Evolutionary conservation across 2,113 vertebrate species (phyloP).

Genomic region (Odocoileus hemionus): DNA sequence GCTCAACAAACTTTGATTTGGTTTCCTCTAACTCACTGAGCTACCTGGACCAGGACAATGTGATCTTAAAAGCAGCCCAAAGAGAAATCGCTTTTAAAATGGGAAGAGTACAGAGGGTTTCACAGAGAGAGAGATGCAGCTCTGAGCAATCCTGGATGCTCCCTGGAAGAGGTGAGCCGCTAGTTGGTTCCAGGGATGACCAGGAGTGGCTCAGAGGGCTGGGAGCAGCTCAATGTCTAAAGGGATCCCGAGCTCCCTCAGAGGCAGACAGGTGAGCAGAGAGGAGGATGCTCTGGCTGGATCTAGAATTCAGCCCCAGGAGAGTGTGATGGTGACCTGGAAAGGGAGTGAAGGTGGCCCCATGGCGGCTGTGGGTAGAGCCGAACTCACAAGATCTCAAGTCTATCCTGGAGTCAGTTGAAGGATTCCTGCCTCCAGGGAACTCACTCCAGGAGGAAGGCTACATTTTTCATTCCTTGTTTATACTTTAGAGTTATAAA

Average conservation of each 20-base stretch:
- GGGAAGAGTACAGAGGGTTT: neutral
- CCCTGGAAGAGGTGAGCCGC: neutral
- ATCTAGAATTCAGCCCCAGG: neutral
- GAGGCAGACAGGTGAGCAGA: neutral
- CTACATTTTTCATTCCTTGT: slow-evolving; percentile 31
- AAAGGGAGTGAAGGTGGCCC: neutral
- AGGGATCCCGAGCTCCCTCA: neutral
- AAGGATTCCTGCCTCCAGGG: neutral
- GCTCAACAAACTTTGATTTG: neutral
- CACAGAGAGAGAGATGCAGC: neutral
- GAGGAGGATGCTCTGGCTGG: neutral
- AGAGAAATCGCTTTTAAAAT: neutral
- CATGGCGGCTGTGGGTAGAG: rapidly evolving
- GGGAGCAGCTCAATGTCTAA: neutral
- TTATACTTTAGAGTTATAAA: slow-evolving; percentile 37
- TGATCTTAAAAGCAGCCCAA: neutral
- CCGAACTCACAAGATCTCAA: neutral
- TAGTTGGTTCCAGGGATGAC: neutral
- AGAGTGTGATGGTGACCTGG: rapidly evolving
- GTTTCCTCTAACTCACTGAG: neutral
- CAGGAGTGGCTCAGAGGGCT: neutral
- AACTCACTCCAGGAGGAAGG: neutral
- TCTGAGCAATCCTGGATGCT: neutral
- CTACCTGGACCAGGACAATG: neutral
- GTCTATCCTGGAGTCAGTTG: rapidly evolving